Evolutionary conservation across 2,888 invertebrate genomes (phyloP), one percentile per base, ranked within the genome.

Genomic region (Polymixis flavicincta): DNA sequence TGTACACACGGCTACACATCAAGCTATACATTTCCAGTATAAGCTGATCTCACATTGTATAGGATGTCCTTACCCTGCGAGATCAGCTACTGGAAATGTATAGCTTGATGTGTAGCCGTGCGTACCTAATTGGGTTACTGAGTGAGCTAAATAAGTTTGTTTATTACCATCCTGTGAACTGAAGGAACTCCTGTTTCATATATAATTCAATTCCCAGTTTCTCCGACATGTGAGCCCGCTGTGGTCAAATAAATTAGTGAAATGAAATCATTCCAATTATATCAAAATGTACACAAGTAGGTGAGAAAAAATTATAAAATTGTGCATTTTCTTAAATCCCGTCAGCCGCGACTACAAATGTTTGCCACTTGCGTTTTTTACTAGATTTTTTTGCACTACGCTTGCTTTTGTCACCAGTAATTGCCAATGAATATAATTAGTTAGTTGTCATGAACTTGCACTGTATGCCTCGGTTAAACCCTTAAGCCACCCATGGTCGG

Each of bases 161-260:
- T 65, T 37, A 64, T 68, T 79, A 98, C 98, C 99, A 98, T 93
- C 99, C 99, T 32, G 99, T 99, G 85, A 97, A 97, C 94, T 99
- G 99, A 45, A 99, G 96, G 92, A 98, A 99, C 92, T 99, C 99
- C 92, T 99, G 99, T 95, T 99, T 99, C 89, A 99, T 96, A 93
- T 97, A 99, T 80, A 99, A 94, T 73, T 99, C 98, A 97, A 99
- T 98, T 69, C 98, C 98, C 67, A 98, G 97, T 72, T 97, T 92
- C 14, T 97, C 97, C 0, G 99, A 98, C 93, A 99, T 92, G 96
- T 92, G 98, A 0, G 98, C 98, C 94, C 96, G 97, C 99, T 99
- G 57, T 17, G 28, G 37, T 54, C 2, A 66, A 78, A 85, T 91
- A 71, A 92, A 28, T 22, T 0, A n/a, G 11, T 22, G 13, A 54